phyloP scores from a whole-genome alignment of 2,888 invertebrate species.

The Cataglyphis rosenhaueri region DNA sequence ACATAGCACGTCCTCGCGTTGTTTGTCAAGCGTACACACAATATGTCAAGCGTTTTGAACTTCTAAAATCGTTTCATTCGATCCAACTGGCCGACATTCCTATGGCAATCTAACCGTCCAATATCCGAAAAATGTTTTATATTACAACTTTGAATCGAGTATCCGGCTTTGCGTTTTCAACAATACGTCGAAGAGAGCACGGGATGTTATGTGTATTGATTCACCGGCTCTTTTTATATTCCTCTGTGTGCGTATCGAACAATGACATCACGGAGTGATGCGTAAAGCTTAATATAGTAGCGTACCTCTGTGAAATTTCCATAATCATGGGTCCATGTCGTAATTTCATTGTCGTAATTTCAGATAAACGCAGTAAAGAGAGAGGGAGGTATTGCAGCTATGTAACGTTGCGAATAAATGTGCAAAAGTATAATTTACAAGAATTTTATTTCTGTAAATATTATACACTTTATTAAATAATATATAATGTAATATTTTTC shows the following conservation, averaged over 20 bases:
- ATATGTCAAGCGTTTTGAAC: constrained; percentile 48
- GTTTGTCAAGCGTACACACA: constrained; percentile 49
- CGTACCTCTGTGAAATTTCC: constrained; percentile 49
- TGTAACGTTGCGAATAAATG: constrained; percentile 8
- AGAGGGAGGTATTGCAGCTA: neutral
- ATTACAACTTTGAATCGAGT: constrained; percentile 40
- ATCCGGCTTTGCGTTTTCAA: constrained; percentile 17
- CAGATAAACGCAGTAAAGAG: constrained; percentile 27
- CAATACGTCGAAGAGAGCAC: constrained; percentile 33
- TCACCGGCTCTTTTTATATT: constrained; percentile 44
- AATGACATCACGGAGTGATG: constrained; percentile 44
- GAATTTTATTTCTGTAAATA: neutral
- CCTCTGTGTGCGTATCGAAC: constrained; percentile 45
- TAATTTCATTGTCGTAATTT: constrained; percentile 57
- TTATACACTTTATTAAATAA: constrained; percentile 13
- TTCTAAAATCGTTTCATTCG: constrained; percentile 47
- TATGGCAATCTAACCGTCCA: constrained; percentile 32
- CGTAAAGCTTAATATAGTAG: constrained; percentile 48
- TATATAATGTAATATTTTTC: neutral
- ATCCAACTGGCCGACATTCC: constrained; percentile 36
- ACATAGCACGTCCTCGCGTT: constrained; percentile 32
- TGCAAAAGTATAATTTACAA: neutral
- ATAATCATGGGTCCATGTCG: constrained; percentile 36
- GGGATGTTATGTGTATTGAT: constrained; percentile 33
- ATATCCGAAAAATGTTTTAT: constrained; percentile 60